phyloP scores from a whole-genome alignment of 2,797 vertebrate species.

The Masticophis lateralis region DNA sequence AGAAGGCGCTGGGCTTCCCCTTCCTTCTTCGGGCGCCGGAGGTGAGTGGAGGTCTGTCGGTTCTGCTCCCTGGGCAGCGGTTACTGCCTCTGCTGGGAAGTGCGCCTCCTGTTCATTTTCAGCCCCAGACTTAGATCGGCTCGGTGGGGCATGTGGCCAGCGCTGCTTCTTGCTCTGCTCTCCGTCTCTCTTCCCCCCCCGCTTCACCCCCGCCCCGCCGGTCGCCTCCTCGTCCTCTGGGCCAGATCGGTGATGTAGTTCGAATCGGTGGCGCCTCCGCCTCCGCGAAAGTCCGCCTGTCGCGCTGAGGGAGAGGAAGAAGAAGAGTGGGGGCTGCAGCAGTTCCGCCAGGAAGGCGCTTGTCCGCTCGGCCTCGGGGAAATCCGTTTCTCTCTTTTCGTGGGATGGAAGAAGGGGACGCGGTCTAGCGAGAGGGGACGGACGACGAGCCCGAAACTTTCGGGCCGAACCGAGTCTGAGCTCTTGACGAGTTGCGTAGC shows the following conservation, averaged over 20 bases:
- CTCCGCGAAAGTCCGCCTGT: neutral
- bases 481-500: neutral
- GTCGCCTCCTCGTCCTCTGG: neutral
- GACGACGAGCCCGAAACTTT: neutral
- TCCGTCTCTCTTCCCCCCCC: neutral
- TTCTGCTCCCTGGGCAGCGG: neutral
- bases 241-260: neutral
- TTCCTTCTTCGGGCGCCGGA: neutral
- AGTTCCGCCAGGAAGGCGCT: conserved; percentile 9
- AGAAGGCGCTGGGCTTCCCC: neutral
- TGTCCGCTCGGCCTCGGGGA: neutral
- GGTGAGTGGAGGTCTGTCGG: neutral
- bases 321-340: conserved; percentile 18
- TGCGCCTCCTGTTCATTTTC: neutral
- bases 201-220: neutral
- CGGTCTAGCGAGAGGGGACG: neutral
- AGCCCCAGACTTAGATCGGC: neutral
- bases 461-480: neutral
- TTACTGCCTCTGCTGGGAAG: neutral
- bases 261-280: neutral
- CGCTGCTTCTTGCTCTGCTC: neutral
- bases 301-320: neutral
- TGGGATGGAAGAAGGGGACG: neutral
- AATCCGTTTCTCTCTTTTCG: neutral
- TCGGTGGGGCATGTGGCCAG: neutral